Conservation (phyloP, 92 coral and sea anemone species). For the Actinostola sp. region DNA sequence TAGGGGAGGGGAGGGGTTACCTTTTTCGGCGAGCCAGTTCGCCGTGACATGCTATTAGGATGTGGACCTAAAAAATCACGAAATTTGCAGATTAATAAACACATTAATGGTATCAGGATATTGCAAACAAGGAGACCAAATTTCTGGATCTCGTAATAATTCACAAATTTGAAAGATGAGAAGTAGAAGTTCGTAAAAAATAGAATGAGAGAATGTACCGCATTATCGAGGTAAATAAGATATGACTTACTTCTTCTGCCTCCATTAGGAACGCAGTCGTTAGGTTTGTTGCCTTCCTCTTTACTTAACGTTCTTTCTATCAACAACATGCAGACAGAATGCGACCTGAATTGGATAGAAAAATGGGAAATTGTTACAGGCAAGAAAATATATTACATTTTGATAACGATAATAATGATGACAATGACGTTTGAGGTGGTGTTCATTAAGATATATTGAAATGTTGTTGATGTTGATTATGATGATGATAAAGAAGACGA, state of each 20-base stretch:
- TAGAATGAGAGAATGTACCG: neutral
- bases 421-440: no score
- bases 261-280: slow-evolving; percentile 43
- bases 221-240: neutral
- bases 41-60: slow-evolving; percentile 5
- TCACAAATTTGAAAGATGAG: neutral
- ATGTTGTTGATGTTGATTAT: no score
- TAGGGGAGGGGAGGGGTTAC: neutral
- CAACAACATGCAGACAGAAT: slow-evolving; percentile 83
- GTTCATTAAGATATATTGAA: no score
- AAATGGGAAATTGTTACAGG: no score
- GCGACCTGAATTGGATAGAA: slow-evolving; percentile 73
- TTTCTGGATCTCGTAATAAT: no score
- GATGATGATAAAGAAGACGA: no score
- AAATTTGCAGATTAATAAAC: no score
- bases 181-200: no score
- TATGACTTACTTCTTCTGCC: slow-evolving; percentile 26
- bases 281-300: slow-evolving; percentile 37
- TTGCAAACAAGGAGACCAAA: no score
- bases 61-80: slow-evolving; percentile 40
- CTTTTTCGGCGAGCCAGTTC: slow-evolving; percentile 38
- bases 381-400: no score
- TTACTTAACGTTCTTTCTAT: slow-evolving; percentile 87
- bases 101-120: no score
- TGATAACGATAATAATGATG: no score